phyloP scores from a whole-genome alignment of 2,797 vertebrate species.

The Anisognathus igniventris region DNA sequence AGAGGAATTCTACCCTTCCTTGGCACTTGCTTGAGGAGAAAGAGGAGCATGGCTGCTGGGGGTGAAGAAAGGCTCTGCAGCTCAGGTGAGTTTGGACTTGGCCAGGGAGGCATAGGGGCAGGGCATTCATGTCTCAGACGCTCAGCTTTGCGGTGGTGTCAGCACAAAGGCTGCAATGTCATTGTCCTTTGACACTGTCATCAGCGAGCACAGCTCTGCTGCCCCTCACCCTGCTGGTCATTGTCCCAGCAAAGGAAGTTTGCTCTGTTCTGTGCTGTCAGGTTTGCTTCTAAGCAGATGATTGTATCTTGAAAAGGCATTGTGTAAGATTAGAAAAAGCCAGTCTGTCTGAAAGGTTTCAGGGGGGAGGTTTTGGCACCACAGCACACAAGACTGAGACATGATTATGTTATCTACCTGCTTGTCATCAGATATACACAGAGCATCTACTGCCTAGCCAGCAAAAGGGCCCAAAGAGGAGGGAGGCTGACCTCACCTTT shows the following conservation, averaged over 20 bases:
- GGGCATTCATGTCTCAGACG: fast-evolving
- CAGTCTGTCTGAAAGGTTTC: background rate
- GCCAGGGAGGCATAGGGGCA: fast-evolving
- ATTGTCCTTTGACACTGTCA: background rate
- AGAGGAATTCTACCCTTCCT: background rate
- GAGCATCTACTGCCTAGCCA: background rate
- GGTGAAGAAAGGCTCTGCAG: background rate
- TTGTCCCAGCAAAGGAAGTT: background rate
- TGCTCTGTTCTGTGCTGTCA: background rate
- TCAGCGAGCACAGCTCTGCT: background rate
- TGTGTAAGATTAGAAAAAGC: background rate
- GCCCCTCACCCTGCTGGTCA: background rate
- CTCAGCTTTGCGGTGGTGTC: background rate
- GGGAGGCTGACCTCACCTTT: background rate
- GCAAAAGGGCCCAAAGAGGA: background rate
- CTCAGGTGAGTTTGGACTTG: background rate
- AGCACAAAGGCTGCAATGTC: background rate
- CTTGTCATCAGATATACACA: background rate
- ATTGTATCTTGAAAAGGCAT: background rate
- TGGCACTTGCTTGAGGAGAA: background rate
- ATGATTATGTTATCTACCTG: background rate
- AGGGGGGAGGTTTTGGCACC: background rate
- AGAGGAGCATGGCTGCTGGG: background rate
- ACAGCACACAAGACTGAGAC: background rate
- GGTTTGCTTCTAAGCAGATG: background rate